Base-by-base conservation (phyloP, 2,888 invertebrate genomes). In the Lycia hirtaria region DNA sequence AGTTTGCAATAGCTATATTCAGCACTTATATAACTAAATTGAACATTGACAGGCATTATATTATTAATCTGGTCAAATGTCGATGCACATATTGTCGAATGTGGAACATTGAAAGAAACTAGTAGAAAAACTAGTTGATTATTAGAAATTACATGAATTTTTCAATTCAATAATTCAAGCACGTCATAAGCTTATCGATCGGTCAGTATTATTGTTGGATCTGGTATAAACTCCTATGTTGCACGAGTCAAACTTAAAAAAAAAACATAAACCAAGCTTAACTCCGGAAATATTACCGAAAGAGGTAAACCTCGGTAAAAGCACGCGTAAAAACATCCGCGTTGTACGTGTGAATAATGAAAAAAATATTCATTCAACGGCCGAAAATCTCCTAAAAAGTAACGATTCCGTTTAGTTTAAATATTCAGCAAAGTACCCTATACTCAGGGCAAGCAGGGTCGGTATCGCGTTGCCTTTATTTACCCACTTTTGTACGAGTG, bases 331-430 rank as follows among this genome's bases (percentile, higher is more conserved):
- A 28, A 41, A 38, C 26, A 44, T 48, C 47, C 40, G 41, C 10
- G 20, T 20, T 43, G 12, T 30, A 22, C 12, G 24, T 35, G 22
- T 44, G 33, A 40, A 41, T 41, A 48, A 32, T 17, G 37, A 54
- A 54, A 43, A 37, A 56, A 50, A 49, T 54, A 57, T 47, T 47
- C 41, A 57, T 35, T 48, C 30, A 50, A 48, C 20, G 14, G 40
- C 40, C 12, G 17, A 37, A 47, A 48, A 15, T 22, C 33, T 28
- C 20, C 51, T 57, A 52, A 57, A 57, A 56, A 47, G 17, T 57
- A 57, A 57, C 30, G 51, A 17, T 28, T 12, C 28, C 28, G 37
- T 24, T 48, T 51, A 28, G 28, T 51, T 57, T 48, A 47, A 57
- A 57, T 48, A 57, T 57, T 57, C 38, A 56, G 33, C 15, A 4